These are phyloP conservation scores for Lepidocyrtoides sp. DNA, from an alignment of 2,888 invertebrate genomes.

Conservation along the genomic window DNA sequence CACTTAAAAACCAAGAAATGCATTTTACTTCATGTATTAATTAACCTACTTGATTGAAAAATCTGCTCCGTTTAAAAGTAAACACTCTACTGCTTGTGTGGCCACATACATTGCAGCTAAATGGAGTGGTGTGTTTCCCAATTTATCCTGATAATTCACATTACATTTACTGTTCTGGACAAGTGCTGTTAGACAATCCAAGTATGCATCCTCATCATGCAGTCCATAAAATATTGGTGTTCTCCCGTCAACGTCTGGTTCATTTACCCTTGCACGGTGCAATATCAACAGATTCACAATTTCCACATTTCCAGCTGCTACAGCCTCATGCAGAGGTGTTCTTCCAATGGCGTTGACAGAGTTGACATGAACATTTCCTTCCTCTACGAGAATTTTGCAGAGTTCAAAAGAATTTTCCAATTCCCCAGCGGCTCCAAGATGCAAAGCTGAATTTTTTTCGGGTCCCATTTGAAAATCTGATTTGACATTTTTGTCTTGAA, in stretches of 20 bases:
- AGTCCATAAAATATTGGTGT: slow-evolving; percentile 93
- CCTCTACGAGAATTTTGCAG: slow-evolving; percentile 90
- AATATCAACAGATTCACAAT: slow-evolving; percentile 91
- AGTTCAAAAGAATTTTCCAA: slow-evolving; percentile 90
- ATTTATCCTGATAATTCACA: slow-evolving; percentile 88
- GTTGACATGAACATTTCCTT: slow-evolving; percentile 91
- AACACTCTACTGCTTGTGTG: slow-evolving; percentile 91
- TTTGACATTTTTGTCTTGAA: slow-evolving; percentile 5
- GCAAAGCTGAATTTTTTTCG: slow-evolving; percentile 92
- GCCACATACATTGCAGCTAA: slow-evolving; percentile 94
- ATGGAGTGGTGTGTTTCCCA: slow-evolving; percentile 94
- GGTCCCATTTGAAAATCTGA: slow-evolving; percentile 33
- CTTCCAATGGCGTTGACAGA: slow-evolving; percentile 87
- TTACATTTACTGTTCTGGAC: slow-evolving; percentile 30
- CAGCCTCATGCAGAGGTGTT: slow-evolving; percentile 94
- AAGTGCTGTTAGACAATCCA: slow-evolving; percentile 1
- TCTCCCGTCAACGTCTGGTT: slow-evolving; percentile 91
- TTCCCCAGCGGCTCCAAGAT: slow-evolving; percentile 95
- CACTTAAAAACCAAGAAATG: no score
- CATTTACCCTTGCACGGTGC: slow-evolving; percentile 90
- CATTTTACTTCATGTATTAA: no score
- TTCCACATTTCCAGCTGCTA: slow-evolving; percentile 90
- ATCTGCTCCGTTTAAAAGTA: slow-evolving; percentile 93
- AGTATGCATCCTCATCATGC: slow-evolving; percentile 87
- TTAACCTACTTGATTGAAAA: slow-evolving; percentile 88